These are phyloP conservation scores for Caradrina kadenii DNA, from an alignment of 2,888 invertebrate species.

Conservation along the genomic window DNA sequence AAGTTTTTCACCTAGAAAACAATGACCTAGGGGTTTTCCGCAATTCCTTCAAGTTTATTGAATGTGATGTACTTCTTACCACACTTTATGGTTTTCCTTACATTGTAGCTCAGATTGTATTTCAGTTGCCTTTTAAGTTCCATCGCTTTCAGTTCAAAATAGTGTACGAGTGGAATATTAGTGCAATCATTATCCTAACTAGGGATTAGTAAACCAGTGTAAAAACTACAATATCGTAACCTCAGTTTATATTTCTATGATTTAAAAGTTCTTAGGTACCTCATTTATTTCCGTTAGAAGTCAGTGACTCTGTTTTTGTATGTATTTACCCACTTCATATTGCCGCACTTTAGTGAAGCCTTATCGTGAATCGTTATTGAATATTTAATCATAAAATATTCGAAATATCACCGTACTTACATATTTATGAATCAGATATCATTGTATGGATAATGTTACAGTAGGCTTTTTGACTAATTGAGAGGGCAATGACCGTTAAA, in stretches of 20 bases:
- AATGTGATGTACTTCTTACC: constrained; percentile 25
- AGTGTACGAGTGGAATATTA: constrained; percentile 14
- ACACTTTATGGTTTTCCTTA: constrained; percentile 58
- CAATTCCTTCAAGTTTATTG: constrained; percentile 34
- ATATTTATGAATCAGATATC: constrained; percentile 1
- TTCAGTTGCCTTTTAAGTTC: constrained; percentile 51
- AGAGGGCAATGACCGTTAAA: constrained; percentile 15
- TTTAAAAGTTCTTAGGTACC: constrained; percentile 13
- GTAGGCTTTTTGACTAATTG: background rate
- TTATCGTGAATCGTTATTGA: background rate
- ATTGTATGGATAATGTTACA: background rate
- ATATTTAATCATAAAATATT: constrained; percentile 17
- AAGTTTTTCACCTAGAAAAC: constrained; percentile 6
- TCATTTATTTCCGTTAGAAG: constrained; percentile 19
- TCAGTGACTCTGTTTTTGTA: constrained; percentile 16
- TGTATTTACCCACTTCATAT: constrained; percentile 2
- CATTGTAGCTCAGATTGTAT: constrained; percentile 41
- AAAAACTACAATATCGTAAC: constrained; percentile 23
- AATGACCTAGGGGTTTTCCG: constrained; percentile 25
- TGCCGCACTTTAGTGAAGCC: constrained; percentile 5
- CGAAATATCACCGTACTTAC: background rate
- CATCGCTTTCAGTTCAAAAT: constrained; percentile 47
- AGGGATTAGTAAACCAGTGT: constrained; percentile 13
- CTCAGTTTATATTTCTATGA: constrained; percentile 3
- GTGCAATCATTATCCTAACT: constrained; percentile 17